These are phyloP conservation scores for Phylloscopus trochilus DNA, from an alignment of 2,113 vertebrate species.

Conservation along the genomic window DNA sequence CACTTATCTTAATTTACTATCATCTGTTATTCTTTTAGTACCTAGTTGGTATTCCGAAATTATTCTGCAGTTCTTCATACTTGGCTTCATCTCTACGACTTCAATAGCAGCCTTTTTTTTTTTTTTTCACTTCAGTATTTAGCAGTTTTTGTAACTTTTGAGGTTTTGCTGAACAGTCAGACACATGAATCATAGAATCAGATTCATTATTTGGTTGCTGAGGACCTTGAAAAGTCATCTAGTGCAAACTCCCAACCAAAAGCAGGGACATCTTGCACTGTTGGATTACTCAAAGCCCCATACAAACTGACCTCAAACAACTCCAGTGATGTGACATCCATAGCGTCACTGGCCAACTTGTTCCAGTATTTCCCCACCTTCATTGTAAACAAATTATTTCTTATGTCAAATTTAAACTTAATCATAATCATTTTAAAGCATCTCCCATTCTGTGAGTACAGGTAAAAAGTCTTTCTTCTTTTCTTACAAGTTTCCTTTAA, in stretches of 20 bases:
- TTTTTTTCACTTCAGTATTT: background rate
- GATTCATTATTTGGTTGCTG: background rate
- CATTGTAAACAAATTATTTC: background rate
- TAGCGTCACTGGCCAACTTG: background rate
- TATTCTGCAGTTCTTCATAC: background rate
- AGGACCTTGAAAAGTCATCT: background rate
- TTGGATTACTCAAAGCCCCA: background rate
- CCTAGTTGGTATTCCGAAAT: background rate
- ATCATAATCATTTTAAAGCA: background rate
- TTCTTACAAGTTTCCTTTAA: background rate
- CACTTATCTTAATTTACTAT: background rate
- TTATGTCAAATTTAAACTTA: background rate
- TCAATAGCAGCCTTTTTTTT: background rate
- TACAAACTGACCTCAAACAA: background rate
- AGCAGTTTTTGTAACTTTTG: background rate
- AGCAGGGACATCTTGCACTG: background rate
- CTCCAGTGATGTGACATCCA: background rate
- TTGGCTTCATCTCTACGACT: background rate
- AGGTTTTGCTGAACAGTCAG: background rate
- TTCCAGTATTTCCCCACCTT: background rate
- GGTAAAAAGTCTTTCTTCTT: background rate
- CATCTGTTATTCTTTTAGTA: background rate
- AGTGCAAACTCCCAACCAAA: fast-evolving
- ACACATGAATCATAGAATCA: background rate
- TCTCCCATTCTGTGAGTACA: background rate